phyloP scores from a whole-genome alignment of 2,888 invertebrate genomes.

The Apotomis capreana region DNA sequence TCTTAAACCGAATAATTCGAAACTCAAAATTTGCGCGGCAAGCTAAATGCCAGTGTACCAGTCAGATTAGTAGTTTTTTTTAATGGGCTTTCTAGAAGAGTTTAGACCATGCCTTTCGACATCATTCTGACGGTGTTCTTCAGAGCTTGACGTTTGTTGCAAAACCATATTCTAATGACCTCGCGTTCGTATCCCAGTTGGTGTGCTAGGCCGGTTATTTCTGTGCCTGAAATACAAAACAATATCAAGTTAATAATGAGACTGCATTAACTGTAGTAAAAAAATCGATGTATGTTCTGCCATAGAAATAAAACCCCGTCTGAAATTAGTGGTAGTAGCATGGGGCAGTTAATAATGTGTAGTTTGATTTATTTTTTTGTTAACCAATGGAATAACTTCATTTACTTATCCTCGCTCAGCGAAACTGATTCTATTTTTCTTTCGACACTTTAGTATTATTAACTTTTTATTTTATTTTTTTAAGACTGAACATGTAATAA shows the following conservation, averaged over 20 bases:
- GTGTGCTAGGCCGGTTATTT: slow-evolving; percentile 97
- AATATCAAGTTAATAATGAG: neutral
- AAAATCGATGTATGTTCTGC: too few relatives aligned
- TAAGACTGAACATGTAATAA: too few relatives aligned
- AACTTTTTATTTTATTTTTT: too few relatives aligned
- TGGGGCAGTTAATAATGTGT: too few relatives aligned
- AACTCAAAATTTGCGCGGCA: slow-evolving; percentile 17
- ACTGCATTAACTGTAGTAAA: neutral
- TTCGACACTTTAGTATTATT: too few relatives aligned
- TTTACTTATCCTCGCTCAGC: too few relatives aligned
- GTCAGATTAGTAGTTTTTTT: slow-evolving; percentile 8
- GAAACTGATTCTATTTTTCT: too few relatives aligned
- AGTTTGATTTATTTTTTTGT: too few relatives aligned
- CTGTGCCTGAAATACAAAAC: slow-evolving; percentile 89
- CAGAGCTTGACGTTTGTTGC: slow-evolving; percentile 98
- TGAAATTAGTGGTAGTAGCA: too few relatives aligned
- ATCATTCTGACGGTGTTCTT: slow-evolving; percentile 99
- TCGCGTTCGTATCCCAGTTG: slow-evolving; percentile 98
- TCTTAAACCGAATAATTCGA: neutral
- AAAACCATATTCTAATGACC: slow-evolving; percentile 99
- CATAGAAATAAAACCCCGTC: too few relatives aligned
- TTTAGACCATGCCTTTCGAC: slow-evolving; percentile 92
- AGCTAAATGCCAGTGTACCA: neutral
- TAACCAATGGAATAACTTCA: too few relatives aligned
- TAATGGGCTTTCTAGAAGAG: slow-evolving; percentile 26